These are phyloP conservation scores for Eulemur mongoz DNA, from an alignment of 2,797 vertebrate species.

Conservation along the genomic window DNA sequence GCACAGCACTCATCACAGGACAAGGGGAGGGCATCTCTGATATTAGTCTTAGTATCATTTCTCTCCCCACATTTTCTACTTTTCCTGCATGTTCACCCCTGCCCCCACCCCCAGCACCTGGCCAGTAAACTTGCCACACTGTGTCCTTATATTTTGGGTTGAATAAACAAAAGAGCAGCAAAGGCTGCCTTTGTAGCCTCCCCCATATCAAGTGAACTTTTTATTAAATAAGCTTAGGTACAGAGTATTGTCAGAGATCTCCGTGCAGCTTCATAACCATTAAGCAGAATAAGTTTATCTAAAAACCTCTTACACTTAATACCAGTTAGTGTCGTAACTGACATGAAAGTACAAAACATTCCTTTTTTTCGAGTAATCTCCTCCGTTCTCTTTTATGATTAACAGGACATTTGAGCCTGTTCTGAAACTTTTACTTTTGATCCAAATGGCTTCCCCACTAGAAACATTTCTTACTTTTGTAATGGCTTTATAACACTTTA, in stretches of 20 bases:
- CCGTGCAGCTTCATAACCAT: neutral
- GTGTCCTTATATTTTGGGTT: neutral
- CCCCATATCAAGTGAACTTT: neutral
- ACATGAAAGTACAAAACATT: neutral
- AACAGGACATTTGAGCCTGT: neutral
- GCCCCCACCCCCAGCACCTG: neutral
- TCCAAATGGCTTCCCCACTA: neutral
- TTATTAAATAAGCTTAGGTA: neutral
- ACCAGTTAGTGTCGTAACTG: neutral
- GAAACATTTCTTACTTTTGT: neutral
- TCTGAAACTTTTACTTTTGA: neutral
- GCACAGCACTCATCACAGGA: neutral
- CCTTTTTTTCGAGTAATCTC: neutral
- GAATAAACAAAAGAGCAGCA: neutral
- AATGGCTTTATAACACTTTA: conserved; percentile 5
- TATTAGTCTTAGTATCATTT: neutral
- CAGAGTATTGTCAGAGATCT: neutral
- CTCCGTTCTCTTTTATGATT: neutral
- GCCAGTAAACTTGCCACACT: neutral
- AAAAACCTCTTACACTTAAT: neutral
- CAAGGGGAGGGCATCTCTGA: neutral
- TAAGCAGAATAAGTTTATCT: neutral
- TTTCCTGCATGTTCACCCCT: neutral
- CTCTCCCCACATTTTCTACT: neutral
- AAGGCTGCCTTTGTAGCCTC: neutral